Evolutionary conservation across 2,888 invertebrate genomes (phyloP), one percentile per base, ranked within the genome.

Genomic region (Diadegma fenestrale): DNA sequence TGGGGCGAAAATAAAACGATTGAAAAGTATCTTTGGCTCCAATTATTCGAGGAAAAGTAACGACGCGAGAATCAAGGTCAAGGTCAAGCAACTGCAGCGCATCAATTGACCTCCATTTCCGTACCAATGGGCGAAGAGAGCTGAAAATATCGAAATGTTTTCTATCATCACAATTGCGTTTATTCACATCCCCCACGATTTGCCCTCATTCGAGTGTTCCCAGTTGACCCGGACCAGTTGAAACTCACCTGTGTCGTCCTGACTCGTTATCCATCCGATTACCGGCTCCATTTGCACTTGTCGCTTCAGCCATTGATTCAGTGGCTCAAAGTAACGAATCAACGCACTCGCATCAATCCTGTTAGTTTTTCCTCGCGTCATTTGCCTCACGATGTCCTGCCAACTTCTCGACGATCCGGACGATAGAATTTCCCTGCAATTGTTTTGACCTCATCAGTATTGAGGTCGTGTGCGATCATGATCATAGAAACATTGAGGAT

Each of bases 301-400:
- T 2, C 96, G 95, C 77, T 96, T 95, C 0, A 98, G 95, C 97
- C 97, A 98, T 0, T 96, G 94, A 85, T 96, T 95, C 19, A 98
- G 94, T 0, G 98, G 98, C 86, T 96, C 95, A 94, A 98, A 98
- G 92, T 98, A 98, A 92, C 96, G 96, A 45, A 97, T 94, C 88
- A 98, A 95, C 0, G 98, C 95, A 87, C 96, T 95, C 0, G 97
- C 97, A 54, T 97, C 97, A 91, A 98, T 95, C 88, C 96, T 95
- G 89, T 97, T 96, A 0, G 96, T 96, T 89, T 95, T 95, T 0
- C 97, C 97, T 80, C 95, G 94, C 0, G 97, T 97, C 93, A 98
- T 94, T 85, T 95, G 95, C 77, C 96, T 94, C 86, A 98, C 95
- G 17, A 97, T 95, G 84, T 98, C 97, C n/a, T 96, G 95, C 92